Evolutionary conservation across 2,888 invertebrate species (phyloP).

Genomic region (Nudaria mundana): DNA sequence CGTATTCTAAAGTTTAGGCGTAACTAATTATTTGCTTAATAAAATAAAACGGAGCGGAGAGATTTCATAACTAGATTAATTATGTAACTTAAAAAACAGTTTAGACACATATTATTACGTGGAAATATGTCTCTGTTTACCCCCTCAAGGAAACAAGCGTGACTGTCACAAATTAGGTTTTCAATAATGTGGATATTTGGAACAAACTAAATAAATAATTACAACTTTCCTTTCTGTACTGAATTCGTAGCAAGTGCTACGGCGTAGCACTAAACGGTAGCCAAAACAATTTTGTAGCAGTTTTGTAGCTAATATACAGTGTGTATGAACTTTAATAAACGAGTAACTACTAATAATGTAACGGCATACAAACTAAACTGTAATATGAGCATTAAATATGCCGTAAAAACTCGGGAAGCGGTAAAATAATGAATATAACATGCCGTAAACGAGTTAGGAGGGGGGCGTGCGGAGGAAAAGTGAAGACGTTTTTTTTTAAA

Average conservation of each 20-base stretch:
- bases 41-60: too few species aligned
- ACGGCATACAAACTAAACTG: conserved; percentile 23
- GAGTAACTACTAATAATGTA: conserved; percentile 21
- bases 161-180: too few species aligned
- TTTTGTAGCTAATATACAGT: conserved; percentile 19
- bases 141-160: too few species aligned
- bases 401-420: conserved; percentile 42
- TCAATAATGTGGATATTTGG: too few species aligned
- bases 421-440: conserved; percentile 62
- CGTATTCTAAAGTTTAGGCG: too few species aligned
- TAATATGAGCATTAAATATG: conserved; percentile 44
- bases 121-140: too few species aligned
- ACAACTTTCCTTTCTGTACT: background rate
- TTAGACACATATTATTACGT: too few species aligned
- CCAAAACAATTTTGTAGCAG: too few species aligned
- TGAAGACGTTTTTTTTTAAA: conserved; percentile 53
- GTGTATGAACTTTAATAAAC: conserved; percentile 31
- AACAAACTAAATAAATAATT: too few species aligned
- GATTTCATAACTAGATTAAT: too few species aligned
- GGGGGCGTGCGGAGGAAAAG: conserved; percentile 19
- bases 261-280: conserved; percentile 23
- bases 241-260: conserved; percentile 29
- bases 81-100: too few species aligned
- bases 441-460: conserved; percentile 55
- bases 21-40: too few species aligned